Evolutionary conservation across 2,888 invertebrate species (phyloP), one percentile per base, ranked within the genome.

Genomic region (Thera obeliscata): DNA sequence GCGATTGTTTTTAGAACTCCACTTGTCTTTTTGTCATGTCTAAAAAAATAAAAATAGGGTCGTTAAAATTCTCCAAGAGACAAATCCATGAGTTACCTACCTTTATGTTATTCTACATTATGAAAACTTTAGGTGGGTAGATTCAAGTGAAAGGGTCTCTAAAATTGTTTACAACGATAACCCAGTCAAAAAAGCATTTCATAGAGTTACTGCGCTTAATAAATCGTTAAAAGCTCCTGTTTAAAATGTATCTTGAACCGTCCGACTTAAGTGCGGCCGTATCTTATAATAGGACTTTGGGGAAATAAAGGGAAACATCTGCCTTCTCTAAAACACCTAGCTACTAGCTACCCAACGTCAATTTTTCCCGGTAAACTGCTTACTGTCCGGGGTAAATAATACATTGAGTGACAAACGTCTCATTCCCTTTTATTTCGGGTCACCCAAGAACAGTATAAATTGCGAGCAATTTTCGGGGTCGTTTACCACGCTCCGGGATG

Each of bases 371-470:
- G 72, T 71, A 74, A 75, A 71, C 78, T 75, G 61, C 76, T 74
- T 78, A 78, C 78, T 79, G 84, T 82, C 83, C 81, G 81, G 82
- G 81, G 82, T 87, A 88, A 90, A 88, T 88, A 89, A 89, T 89
- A 89, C 84, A 90, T 86, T 83, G 87, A 88, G 87, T 90, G 90
- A 89, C 87, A 89, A 90, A 87, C 86, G 87, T 85, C 82, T 84
- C 83, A 84, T 84, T 87, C 80, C 82, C 85, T 87, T 88, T 88
- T 87, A 87, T 87, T 88, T 87, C 79, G 86, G 89, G 89, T 89
- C 88, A 90, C 88, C 88, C 89, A 87, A 87, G 89, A 90, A 90
- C 86, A 84, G 85, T 87, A 90, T 90, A 92, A 90, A 91, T 91
- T 90, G 90, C 84, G 75, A 79, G 86, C 88, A 88, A 91, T 91